These are phyloP conservation scores for Scyliorhinus canicula DNA, from an alignment of 2,797 vertebrate species.

Conservation along the genomic window DNA sequence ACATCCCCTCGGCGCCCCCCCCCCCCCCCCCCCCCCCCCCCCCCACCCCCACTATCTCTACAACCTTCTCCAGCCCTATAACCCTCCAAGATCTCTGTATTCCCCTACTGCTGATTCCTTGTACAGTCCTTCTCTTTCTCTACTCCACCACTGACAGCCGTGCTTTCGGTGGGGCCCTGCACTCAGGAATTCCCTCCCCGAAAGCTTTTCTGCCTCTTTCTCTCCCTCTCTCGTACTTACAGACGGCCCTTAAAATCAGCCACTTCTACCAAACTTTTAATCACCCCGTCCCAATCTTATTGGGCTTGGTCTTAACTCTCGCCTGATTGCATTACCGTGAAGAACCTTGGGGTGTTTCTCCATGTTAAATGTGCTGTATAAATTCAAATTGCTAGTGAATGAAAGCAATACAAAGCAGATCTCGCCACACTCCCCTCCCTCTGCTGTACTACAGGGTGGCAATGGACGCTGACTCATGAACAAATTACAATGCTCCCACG, in stretches of 20 bases:
- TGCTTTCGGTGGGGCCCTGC: background rate
- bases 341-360: background rate
- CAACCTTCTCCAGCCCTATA: background rate
- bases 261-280: background rate
- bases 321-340: background rate
- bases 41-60: background rate
- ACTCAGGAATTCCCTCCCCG: no score
- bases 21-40: no score
- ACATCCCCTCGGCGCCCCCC: background rate
- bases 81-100: background rate
- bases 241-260: background rate
- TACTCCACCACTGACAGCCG: background rate
- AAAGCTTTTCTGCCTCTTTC: no score
- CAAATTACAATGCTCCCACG: background rate
- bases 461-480: background rate
- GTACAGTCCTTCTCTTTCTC: background rate
- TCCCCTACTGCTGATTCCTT: background rate
- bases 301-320: background rate
- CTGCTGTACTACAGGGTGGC: background rate
- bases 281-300: background rate
- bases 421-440: background rate
- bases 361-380: no score
- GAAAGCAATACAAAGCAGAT: background rate
- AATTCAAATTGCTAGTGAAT: no score
- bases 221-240: background rate